Base-by-base conservation (phyloP, 2,888 invertebrate species). In the Papilio protenor region DNA sequence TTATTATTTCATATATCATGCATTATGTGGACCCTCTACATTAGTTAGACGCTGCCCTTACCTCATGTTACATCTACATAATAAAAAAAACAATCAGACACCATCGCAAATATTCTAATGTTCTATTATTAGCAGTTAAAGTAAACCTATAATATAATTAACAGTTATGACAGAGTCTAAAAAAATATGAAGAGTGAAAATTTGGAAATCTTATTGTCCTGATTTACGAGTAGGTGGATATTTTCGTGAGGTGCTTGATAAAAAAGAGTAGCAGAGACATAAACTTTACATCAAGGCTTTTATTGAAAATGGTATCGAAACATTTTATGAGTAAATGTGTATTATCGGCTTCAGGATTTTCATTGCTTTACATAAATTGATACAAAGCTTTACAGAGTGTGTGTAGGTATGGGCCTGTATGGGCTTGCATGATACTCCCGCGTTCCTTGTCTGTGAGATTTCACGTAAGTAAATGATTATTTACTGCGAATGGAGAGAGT, bases 271-370 rank as follows among this genome's bases (percentile, higher is more conserved):
- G 33, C 40, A 40, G 66, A 40, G 40, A 40, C n/a, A 40, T 40
- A 66, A 66, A n/a, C 40, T 66, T 64, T 33, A 64, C 64, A 18
- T 33, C 33, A 16, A 18, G 18, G 64, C 33, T 64, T 66, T 66
- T 66, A 66, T 66, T 66, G 66, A 66, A 66, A 40, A 40, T 40
- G 33, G 33, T 66, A 66, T 66, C 66, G 40, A 40, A 66, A 40
- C 66, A 66, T 40, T 66, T 66, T 66, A 66, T 66, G 66, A 40
- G 40, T 66, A 10, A 66, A 40, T 66, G 40, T 66, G 11, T 66
- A 40, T 66, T 66, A 18, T 66, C 66, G 66, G 33, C n/a, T 66
- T 66, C 23, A 66, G 18, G 33, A 10, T 33, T 40, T 40, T 40
- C 40, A 66, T 40, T 40, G 40, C 66, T 40, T 66, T n/a, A 66